These are phyloP conservation scores for Fistularia commersonii DNA, from an alignment of 2,797 vertebrate genomes.

Conservation along the genomic window DNA sequence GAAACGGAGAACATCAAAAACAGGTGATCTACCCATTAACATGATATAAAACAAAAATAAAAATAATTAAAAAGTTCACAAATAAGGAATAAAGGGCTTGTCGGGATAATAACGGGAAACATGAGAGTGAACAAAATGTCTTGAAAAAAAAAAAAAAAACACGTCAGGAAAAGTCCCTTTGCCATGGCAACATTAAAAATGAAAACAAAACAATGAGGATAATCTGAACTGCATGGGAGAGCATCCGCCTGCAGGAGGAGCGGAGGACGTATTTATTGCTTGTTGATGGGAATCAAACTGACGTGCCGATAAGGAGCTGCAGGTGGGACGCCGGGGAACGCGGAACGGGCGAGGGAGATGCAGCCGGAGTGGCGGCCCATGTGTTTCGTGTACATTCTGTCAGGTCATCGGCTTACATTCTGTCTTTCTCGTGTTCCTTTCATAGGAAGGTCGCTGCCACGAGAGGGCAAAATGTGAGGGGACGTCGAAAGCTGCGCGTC, in stretches of 20 bases:
- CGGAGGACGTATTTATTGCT: constrained; percentile 57
- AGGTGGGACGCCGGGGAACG: constrained; percentile 25
- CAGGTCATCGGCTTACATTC: constrained; percentile 42
- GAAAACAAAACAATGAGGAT: constrained; percentile 32
- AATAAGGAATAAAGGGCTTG: constrained; percentile 25
- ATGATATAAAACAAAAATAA: constrained; percentile 50
- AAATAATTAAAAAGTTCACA: constrained; percentile 55
- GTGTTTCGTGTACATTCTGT: constrained; percentile 50
- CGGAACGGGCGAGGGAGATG: neutral
- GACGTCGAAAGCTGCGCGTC: constrained; percentile 46
- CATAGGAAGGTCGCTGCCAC: no score
- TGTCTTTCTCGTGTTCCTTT: no score
- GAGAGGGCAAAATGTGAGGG: constrained; percentile 21
- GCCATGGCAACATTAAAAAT: constrained; percentile 25
- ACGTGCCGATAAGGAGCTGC: constrained; percentile 39
- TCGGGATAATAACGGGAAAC: constrained; percentile 18
- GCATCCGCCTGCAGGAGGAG: constrained; percentile 20
- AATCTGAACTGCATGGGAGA: constrained; percentile 18
- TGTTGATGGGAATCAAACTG: constrained; percentile 45
- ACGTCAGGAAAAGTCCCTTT: constrained; percentile 25
- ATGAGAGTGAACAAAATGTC: constrained; percentile 15
- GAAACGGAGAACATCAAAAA: constrained; percentile 42
- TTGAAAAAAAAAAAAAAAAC: neutral
- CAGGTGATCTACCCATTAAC: constrained; percentile 38
- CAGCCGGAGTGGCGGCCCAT: constrained; percentile 7